Conservation (phyloP, 2,888 invertebrate genomes). For the Meteorus cinctellus region DNA sequence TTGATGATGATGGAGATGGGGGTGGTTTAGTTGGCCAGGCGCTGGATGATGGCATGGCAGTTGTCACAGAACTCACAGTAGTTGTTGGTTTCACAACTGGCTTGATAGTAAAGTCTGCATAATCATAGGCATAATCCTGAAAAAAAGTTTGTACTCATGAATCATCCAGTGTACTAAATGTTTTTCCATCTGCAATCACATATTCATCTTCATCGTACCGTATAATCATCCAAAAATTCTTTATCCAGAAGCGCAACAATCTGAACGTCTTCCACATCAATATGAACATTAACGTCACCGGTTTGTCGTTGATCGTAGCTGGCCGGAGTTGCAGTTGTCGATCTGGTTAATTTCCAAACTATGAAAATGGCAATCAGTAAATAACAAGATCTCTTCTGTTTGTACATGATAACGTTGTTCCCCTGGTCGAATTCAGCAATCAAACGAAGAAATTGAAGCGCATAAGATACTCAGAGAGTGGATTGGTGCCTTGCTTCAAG, state of each 20-base stretch:
- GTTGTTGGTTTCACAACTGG: slow-evolving; percentile 70
- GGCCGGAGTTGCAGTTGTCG: slow-evolving; percentile 56
- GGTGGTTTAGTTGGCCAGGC: slow-evolving; percentile 49
- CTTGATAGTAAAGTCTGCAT: slow-evolving; percentile 82
- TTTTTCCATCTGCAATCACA: not conserved
- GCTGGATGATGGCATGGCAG: slow-evolving; percentile 50
- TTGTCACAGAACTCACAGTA: slow-evolving; percentile 47
- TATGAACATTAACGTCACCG: slow-evolving; percentile 86
- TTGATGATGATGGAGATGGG: not conserved
- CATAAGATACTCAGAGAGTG: not conserved
- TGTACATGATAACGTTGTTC: not conserved
- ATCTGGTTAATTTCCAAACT: not conserved
- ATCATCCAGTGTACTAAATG: not conserved
- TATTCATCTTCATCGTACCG: slow-evolving; percentile 72
- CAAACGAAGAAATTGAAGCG: not conserved
- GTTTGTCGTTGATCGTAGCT: slow-evolving; percentile 84
- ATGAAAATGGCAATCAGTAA: not conserved
- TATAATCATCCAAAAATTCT: slow-evolving; percentile 77
- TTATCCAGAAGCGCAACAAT: slow-evolving; percentile 81
- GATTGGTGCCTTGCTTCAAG: slow-evolving; percentile 12
- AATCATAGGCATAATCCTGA: slow-evolving; percentile 84
- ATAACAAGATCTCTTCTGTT: not conserved
- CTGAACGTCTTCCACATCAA: slow-evolving; percentile 85
- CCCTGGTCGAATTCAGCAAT: not conserved
- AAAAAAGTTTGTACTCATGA: slow-evolving; percentile 59